A percentile compares a stretch with the other conserved stretches of the same genome.
Evolutionary conservation across 2,888 invertebrate genomes (phyloP).

Genomic region (Alentia gelatinosa): DNA sequence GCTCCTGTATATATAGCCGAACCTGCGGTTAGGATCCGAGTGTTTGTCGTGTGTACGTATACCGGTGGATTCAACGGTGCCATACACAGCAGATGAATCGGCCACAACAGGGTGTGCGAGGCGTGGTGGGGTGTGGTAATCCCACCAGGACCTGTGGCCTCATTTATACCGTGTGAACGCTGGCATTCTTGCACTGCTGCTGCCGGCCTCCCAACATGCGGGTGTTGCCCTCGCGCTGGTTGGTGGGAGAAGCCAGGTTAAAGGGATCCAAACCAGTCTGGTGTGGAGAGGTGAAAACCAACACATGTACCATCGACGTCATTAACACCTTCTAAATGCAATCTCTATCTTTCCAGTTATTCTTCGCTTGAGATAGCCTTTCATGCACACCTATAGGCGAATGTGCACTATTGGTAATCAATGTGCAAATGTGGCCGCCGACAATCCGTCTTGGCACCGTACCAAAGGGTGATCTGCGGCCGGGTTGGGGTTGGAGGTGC

Average conservation of each 20-base stretch:
- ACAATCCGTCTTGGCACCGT: constrained; percentile 22
- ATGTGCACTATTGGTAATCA: constrained; percentile 48
- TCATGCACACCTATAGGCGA: constrained; percentile 24
- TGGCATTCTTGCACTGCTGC: constrained; percentile 18
- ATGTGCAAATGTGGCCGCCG: constrained; percentile 39
- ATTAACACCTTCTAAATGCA: constrained; percentile 26
- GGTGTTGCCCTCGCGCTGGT: background rate
- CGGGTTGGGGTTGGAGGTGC: background rate
- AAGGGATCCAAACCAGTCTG: background rate
- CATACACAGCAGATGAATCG: too few relatives aligned
- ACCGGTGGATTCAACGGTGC: too few relatives aligned
- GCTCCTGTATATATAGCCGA: too few relatives aligned
- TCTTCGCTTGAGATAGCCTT: constrained; percentile 4
- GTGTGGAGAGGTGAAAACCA: background rate
- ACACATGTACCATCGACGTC: background rate
- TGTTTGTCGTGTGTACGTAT: too few relatives aligned
- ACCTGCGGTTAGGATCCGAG: too few relatives aligned
- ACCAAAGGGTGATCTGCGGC: constrained; percentile 36
- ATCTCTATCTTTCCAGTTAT: constrained; percentile 23
- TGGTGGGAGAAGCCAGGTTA: background rate
- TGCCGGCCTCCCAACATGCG: background rate
- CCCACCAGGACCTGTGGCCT: constrained; percentile 17
- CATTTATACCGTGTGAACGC: constrained; percentile 23
- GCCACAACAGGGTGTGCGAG: background rate
- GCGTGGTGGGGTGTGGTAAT: background rate